Conservation (phyloP, 2,888 invertebrate species). For the Mesorhabditis sp. region DNA sequence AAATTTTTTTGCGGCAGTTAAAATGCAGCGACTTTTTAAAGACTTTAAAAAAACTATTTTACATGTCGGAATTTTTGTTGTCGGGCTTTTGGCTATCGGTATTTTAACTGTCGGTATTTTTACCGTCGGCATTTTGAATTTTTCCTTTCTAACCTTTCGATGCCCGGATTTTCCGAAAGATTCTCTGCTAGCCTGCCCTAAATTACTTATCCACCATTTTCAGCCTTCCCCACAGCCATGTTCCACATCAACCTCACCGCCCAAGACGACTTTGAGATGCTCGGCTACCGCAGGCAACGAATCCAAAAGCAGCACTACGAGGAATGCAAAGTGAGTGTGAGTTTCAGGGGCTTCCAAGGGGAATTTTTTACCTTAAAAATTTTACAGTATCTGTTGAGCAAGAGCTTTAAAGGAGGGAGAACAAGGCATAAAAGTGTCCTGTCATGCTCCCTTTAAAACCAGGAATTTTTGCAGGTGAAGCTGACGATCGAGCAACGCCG, state of each 20-base stretch:
- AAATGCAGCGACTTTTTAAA: no score
- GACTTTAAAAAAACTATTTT: no score
- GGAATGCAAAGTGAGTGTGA: slow-evolving; percentile 5
- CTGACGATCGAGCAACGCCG: background rate
- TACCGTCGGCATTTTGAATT: no score
- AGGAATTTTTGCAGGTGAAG: background rate
- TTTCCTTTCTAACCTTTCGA: no score
- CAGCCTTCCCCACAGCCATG: background rate
- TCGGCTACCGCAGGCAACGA: background rate
- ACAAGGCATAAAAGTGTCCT: no score
- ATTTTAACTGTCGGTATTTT: no score
- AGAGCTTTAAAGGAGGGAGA: background rate
- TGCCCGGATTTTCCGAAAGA: no score
- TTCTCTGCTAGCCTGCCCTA: no score
- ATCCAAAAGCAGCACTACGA: slow-evolving; percentile 5
- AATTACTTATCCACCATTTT: no score
- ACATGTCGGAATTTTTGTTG: no score
- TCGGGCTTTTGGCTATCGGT: no score
- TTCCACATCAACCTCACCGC: background rate
- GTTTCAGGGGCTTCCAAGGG: background rate
- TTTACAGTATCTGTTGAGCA: background rate
- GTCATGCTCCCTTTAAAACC: background rate
- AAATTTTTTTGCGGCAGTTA: no score
- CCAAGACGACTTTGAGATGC: background rate
- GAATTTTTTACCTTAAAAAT: background rate